Conservation (phyloP, 2,888 invertebrate species). For the Agrotis clavis region DNA sequence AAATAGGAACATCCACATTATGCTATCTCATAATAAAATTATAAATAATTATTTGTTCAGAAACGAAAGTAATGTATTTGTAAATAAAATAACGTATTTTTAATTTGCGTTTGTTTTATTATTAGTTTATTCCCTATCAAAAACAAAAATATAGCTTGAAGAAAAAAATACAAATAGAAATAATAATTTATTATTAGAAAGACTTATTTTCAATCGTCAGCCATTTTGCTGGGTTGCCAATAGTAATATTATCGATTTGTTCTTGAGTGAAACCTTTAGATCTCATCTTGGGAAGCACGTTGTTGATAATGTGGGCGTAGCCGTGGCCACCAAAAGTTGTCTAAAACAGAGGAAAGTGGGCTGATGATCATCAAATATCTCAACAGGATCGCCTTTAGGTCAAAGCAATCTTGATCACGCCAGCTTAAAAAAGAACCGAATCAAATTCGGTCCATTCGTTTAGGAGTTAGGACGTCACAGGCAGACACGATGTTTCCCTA, state of each 20-base stretch:
- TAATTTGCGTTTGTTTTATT: constrained; percentile 44
- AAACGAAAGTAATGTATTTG: constrained; percentile 57
- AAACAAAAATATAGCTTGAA: no score
- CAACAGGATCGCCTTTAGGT: no score
- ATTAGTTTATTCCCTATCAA: no score
- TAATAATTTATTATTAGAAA: background rate
- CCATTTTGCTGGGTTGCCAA: constrained; percentile 94
- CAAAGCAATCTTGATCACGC: no score
- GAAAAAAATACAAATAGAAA: no score
- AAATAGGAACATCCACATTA: constrained; percentile 17
- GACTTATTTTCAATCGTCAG: constrained; percentile 77
- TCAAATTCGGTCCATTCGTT: no score
- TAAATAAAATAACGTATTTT: constrained; percentile 68
- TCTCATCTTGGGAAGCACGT: constrained; percentile 94
- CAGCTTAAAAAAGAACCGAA: no score
- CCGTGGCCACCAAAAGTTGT: constrained; percentile 95
- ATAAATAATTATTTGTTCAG: constrained; percentile 37
- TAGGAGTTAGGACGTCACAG: no score
- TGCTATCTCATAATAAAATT: constrained; percentile 37
- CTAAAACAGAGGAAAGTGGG: constrained; percentile 78
- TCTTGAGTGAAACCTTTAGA: constrained; percentile 92
- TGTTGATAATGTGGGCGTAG: constrained; percentile 94
- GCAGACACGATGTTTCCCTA: no score
- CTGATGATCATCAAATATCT: no score
- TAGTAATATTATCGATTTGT: constrained; percentile 93